Evolutionary conservation across 2,888 invertebrate genomes (phyloP), one percentile per base, ranked within the genome.

Genomic region (Dicyrtoma fusca): DNA sequence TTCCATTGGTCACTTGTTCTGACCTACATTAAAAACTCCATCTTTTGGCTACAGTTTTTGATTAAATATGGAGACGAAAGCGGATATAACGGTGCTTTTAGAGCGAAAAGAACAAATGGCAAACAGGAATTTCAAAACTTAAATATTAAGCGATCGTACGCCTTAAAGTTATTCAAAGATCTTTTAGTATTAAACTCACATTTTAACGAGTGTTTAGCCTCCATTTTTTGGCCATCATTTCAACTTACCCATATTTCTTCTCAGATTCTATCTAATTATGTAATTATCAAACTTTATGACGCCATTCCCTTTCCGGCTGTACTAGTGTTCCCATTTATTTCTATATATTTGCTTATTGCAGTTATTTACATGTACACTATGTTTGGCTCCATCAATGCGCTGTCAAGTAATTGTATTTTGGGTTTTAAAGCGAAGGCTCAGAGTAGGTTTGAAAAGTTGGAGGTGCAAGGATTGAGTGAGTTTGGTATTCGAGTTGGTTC

Each of bases 401-500:
- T 53, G 2, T 14, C 53, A 10, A 10, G 4, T 1, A 2, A 53
- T 4, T 53, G 11, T 53, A 53, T 53, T 53, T 19, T 2, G n/a
- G 21, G 2, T 53, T 17, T 17, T 10, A 17, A 53, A 19, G 2
- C n/a, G 8, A 17, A 8, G 53, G 19, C 19, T 3, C 2, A 19
- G 19, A 19, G 21, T 4, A 21, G 19, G 53, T 10, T 17, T 1
- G 19, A 17, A 53, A 17, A n/a, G 49, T 4, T 17, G 53, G 53
- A 10, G 17, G 21, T 53, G 10, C 1, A 8, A 19, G 19, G 19
- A 1, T 53, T 53, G 19, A 11, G 49, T 6, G 3, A 3, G 11
- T 13, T 49, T 49, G 53, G 53, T n/a, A 53, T 53, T 53, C 53
- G 53, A 1, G 53, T 53, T 3, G 53, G 53, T 17, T 53, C 53